Base-by-base conservation (phyloP, 2,888 invertebrate genomes). In the Ligdia adustata region DNA sequence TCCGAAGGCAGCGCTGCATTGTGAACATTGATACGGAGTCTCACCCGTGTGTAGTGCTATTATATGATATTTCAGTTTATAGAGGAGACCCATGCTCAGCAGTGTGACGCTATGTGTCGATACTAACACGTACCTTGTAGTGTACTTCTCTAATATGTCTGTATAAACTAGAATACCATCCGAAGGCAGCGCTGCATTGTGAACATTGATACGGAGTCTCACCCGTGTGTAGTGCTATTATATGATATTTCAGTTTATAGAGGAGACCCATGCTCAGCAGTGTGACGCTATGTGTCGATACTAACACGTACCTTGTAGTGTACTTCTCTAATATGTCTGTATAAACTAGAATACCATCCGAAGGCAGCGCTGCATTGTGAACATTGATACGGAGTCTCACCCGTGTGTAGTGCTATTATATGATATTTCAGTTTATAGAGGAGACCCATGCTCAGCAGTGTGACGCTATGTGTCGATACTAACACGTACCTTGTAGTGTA, bases 111-210 rank as follows among this genome's bases (percentile, higher is more conserved):
- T n/a, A n/a, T n/a, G n/a, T n/a, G n/a, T n/a, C n/a, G n/a, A n/a
- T n/a, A n/a, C n/a, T n/a, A n/a, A n/a, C n/a, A n/a, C n/a, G n/a
- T 34, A 86, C 88, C 85, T 87, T 86, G 44, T 84, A 78, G 52
- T 89, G 89, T 42, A 88, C 83, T 56, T 88, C 88, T 0, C 81
- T 15, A 5, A 79, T 69, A 58, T 89, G 89, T 0, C 89, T 41
- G 71, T 89, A 89, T 1, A 89, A 73, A n/a, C 78, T 78, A 42
- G 85, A 84, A 75, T 88, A 87, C 89, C 89, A 89, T 12, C 83
- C 82, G 69, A 89, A 89, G 41, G 84, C 75, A 12, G 86, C 85
- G 39, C 48, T 52, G 55, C 90, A 90, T 18, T 75, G 75, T 12
- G 52, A 62, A 55, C 90, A 89, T 27, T 64, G 70, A 74, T 88